A percentile compares a stretch with the other conserved stretches of the same genome.
phyloP scores from a whole-genome alignment of 2,888 invertebrate genomes.

The Pherbina coryleti region DNA sequence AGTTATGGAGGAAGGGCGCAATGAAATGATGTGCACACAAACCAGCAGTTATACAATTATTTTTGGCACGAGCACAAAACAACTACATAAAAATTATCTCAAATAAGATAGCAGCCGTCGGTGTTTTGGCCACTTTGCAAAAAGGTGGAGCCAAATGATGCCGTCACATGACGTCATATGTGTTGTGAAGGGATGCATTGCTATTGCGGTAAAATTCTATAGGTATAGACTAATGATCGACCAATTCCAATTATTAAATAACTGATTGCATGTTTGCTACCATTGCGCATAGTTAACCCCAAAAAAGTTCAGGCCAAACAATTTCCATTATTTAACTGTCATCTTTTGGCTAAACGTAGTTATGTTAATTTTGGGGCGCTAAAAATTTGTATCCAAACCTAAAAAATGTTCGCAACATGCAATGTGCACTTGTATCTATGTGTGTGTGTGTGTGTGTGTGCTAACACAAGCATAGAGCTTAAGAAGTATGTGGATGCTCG shows the following conservation, averaged over 20 bases:
- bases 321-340: too few species aligned
- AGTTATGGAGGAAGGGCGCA: slow-evolving; percentile 7
- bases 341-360: too few species aligned
- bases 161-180: neutral
- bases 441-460: too few species aligned
- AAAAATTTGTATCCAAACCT: too few species aligned
- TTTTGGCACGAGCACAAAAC: slow-evolving; percentile 64
- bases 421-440: neutral
- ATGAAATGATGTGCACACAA: slow-evolving; percentile 50
- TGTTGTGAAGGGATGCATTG: neutral
- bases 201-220: slow-evolving; percentile 27
- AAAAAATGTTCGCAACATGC: too few species aligned
- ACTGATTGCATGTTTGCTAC: neutral
- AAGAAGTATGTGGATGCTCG: neutral
- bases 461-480: too few species aligned
- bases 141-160: slow-evolving; percentile 39
- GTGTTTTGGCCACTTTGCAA: slow-evolving; percentile 38
- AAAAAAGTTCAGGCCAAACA: too few species aligned
- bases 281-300: too few species aligned
- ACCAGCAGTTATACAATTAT: slow-evolving; percentile 53
- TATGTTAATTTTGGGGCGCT: too few species aligned
- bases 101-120: slow-evolving; percentile 29
- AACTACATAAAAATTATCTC: slow-evolving; percentile 48
- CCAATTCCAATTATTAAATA: slow-evolving; percentile 5
- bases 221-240: slow-evolving; percentile 8